phyloP scores from a whole-genome alignment of 1,140 invertebrate species.

The Bathynomus jamesi region DNA sequence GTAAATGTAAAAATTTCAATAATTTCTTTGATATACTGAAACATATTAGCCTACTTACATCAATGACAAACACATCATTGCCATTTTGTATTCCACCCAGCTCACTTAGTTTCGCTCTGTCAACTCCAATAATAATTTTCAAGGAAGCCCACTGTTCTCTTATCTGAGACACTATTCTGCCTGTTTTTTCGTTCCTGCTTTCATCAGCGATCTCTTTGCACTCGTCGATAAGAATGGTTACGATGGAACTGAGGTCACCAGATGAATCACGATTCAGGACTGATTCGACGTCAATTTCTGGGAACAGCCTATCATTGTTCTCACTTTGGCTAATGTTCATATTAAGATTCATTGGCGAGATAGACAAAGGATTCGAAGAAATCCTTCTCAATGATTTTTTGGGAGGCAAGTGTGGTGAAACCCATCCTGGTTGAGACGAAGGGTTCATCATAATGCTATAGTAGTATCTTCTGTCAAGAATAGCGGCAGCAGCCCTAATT shows the following conservation, averaged over 20 bases:
- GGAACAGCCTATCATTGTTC: too few species aligned
- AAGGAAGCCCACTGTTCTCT: background rate
- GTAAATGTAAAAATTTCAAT: too few species aligned
- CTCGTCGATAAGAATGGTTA: background rate
- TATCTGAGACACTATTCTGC: background rate
- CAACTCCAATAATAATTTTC: background rate
- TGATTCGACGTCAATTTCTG: background rate
- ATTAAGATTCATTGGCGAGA: too few species aligned
- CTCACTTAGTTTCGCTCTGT: background rate
- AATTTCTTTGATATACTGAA: too few species aligned
- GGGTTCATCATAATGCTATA: slow-evolving; percentile 41
- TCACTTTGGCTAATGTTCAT: too few species aligned
- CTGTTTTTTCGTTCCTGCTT: background rate
- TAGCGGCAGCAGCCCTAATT: slow-evolving; percentile 45
- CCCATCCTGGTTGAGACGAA: too few species aligned
- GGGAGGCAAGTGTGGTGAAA: too few species aligned
- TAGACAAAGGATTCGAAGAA: too few species aligned
- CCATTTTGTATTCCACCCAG: background rate
- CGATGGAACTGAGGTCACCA: background rate
- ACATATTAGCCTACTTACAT: too few species aligned
- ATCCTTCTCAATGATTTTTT: too few species aligned
- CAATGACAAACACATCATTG: background rate
- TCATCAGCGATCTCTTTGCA: background rate
- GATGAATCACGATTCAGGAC: background rate
- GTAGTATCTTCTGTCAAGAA: slow-evolving; percentile 44